Evolutionary conservation across 2,888 invertebrate genomes (phyloP).

Genomic region (Macroteleia sp.): DNA sequence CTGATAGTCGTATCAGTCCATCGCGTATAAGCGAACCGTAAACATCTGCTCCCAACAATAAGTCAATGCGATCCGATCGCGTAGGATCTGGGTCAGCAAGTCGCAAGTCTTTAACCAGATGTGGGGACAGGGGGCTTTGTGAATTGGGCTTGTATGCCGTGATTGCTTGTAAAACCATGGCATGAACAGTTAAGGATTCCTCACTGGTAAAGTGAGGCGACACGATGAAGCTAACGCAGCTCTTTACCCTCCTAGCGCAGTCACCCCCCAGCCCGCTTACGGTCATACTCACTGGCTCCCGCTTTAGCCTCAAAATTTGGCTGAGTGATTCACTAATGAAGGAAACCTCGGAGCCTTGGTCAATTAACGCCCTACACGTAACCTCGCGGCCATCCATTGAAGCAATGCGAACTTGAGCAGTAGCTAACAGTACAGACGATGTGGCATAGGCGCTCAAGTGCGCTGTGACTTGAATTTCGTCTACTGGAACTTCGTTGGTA

Average conservation of each 20-base stretch:
- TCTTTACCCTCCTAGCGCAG: too few relatives aligned
- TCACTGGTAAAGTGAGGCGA: background rate
- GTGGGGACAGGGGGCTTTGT: background rate
- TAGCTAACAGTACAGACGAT: background rate
- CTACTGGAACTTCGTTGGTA: too few relatives aligned
- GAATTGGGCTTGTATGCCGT: background rate
- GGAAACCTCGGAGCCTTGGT: background rate
- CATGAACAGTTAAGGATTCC: too few relatives aligned
- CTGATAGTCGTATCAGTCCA: background rate
- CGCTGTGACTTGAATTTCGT: too few relatives aligned
- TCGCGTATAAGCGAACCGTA: background rate
- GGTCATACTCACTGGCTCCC: background rate
- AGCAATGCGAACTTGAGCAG: background rate
- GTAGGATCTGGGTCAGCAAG: conserved; percentile 4
- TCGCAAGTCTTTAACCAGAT: background rate
- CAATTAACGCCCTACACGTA: background rate
- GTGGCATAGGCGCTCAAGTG: background rate
- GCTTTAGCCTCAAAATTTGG: background rate
- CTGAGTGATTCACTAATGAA: conserved; percentile 5
- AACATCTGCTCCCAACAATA: conserved; percentile 13
- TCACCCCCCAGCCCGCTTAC: background rate
- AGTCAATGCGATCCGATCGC: background rate
- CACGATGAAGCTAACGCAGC: too few relatives aligned
- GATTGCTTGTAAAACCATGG: background rate
- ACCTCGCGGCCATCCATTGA: background rate